These are phyloP conservation scores for Corythornis vintsioides DNA, from an alignment of 2,113 vertebrate genomes.

Conservation along the genomic window DNA sequence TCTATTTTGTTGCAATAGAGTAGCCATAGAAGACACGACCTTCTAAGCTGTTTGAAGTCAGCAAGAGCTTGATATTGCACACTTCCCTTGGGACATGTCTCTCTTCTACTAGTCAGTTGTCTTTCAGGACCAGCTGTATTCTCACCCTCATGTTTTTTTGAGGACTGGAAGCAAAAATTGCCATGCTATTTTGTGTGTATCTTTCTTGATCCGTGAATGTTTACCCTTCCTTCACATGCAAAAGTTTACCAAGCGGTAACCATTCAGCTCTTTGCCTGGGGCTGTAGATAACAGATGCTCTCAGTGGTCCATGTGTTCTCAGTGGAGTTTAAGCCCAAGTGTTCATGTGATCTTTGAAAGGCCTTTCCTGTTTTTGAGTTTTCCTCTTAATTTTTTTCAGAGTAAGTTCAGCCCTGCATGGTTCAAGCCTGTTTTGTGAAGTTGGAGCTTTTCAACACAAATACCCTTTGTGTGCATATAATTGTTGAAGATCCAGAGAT, in stretches of 20 bases:
- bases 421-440: neutral
- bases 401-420: neutral
- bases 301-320: slow-evolving; percentile 22
- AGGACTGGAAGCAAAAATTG: neutral
- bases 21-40: neutral
- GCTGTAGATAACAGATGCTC: slow-evolving; percentile 40
- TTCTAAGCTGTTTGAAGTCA: neutral
- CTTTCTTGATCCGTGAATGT: neutral
- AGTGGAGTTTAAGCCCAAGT: neutral
- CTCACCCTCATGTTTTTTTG: neutral
- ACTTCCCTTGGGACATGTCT: neutral
- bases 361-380: neutral
- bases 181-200: neutral
- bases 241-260: slow-evolving; percentile 8
- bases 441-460: neutral
- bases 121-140: neutral
- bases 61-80: neutral
- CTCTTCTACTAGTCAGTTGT: neutral
- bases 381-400: neutral
- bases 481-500: neutral
- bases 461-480: neutral
- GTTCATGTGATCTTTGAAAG: neutral
- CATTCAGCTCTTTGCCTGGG: slow-evolving; percentile 30
- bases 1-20: no score
- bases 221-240: neutral